phyloP scores from a whole-genome alignment of 2,113 vertebrate genomes.

The Brienomyrus longianalis region DNA sequence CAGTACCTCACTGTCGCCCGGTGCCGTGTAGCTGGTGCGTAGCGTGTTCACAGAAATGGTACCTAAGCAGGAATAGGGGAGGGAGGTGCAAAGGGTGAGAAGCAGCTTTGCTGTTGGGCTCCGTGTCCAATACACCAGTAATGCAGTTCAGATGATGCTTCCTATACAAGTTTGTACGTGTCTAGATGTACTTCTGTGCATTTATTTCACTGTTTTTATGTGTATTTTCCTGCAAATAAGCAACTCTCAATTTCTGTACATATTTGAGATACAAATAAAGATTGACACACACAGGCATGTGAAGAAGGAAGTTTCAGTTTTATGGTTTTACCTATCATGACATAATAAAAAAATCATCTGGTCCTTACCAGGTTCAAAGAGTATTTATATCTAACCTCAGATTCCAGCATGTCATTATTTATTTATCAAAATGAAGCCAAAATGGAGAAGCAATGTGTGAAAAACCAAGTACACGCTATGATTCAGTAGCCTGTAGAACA shows the following conservation, averaged over 20 bases:
- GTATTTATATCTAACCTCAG: too few relatives aligned
- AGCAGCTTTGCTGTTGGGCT: not conserved
- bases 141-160: not conserved
- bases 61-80: conserved; percentile 56
- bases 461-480: too few relatives aligned
- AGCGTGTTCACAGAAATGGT: conserved; percentile 96
- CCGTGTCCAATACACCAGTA: not conserved
- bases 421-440: too few relatives aligned
- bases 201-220: not conserved
- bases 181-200: not conserved
- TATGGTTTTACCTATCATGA: too few relatives aligned
- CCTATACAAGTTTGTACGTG: not conserved
- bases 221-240: not conserved
- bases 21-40: conserved; percentile 91
- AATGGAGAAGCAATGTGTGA: too few relatives aligned
- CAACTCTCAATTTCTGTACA: not conserved
- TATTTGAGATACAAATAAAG: not conserved
- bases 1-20: conserved; percentile 94
- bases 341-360: too few relatives aligned
- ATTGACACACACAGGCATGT: too few relatives aligned
- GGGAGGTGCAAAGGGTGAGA: not conserved
- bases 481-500: too few relatives aligned
- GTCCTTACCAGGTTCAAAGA: too few relatives aligned
- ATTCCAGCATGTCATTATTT: too few relatives aligned
- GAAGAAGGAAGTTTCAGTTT: too few relatives aligned